phyloP scores from a whole-genome alignment of 2,797 vertebrate genomes.

The Vultur gryphus region DNA sequence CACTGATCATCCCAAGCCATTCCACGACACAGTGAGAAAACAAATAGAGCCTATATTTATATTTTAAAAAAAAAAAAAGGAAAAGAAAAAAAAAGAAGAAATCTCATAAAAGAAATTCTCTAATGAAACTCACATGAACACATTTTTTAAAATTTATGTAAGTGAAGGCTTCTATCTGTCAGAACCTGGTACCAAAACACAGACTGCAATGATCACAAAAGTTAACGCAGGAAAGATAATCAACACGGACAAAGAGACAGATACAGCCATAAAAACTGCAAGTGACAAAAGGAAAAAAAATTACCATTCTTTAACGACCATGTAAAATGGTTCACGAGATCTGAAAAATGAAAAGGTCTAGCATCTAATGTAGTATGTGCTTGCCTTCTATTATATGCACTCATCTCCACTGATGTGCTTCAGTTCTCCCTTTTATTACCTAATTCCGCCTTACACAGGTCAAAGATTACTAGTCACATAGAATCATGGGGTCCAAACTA shows the following conservation, averaged over 20 bases:
- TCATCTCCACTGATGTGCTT: not conserved
- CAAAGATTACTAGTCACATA: not conserved
- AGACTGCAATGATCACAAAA: not conserved
- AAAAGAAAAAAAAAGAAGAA: not conserved
- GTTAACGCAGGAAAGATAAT: not conserved
- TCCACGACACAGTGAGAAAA: not conserved
- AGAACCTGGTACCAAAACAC: not conserved
- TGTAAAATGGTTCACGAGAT: rapidly evolving
- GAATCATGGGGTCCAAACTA: not conserved
- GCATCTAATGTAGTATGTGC: not conserved
- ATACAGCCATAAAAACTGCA: not conserved
- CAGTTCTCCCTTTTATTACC: not conserved
- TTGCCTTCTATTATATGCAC: not conserved
- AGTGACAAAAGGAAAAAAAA: not conserved
- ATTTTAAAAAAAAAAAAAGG: not conserved
- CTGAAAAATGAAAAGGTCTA: not conserved
- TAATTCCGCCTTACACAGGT: not conserved
- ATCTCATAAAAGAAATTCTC: not conserved
- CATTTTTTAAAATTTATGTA: not conserved
- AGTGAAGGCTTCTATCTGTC: not conserved
- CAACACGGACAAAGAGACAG: not conserved
- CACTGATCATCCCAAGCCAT: not conserved
- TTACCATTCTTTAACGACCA: not conserved
- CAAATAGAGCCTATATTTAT: not conserved
- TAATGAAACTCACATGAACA: not conserved